phyloP scores from a whole-genome alignment of 2,888 invertebrate genomes.

The Molorchus minor region DNA sequence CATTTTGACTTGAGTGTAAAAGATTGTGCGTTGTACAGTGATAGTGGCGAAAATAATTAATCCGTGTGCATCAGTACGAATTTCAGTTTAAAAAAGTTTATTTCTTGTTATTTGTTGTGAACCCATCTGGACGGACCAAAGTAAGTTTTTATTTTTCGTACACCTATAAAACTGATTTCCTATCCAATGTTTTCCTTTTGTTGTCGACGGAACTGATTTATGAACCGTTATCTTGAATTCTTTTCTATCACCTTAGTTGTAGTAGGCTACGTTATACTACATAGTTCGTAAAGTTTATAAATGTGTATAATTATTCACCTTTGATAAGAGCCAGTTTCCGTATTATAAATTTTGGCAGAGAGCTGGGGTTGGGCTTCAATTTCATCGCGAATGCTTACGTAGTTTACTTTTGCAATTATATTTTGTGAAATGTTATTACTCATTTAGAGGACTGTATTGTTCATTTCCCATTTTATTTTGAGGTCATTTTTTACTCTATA shows the following conservation, averaged over 20 bases:
- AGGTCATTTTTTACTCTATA: constrained; percentile 27
- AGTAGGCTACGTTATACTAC: neutral
- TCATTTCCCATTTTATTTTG: constrained; percentile 10
- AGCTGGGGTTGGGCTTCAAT: constrained; percentile 50
- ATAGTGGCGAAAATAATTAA: constrained; percentile 57
- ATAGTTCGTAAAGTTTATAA: constrained; percentile 10
- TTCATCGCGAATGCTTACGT: constrained; percentile 50
- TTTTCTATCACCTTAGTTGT: constrained; percentile 24
- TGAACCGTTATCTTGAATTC: constrained; percentile 53
- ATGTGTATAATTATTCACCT: constrained; percentile 18
- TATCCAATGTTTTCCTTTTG: constrained; percentile 58
- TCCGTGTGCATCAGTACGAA: constrained; percentile 63
- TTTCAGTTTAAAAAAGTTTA: constrained; percentile 57
- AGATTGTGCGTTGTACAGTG: too few relatives aligned
- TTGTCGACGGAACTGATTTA: constrained; percentile 43
- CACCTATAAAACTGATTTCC: constrained; percentile 37
- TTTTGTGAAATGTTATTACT: constrained; percentile 35
- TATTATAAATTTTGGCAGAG: constrained; percentile 42
- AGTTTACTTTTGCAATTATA: constrained; percentile 42
- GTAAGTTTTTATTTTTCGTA: constrained; percentile 64
- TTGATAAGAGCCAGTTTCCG: constrained; percentile 11
- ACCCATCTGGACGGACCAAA: constrained; percentile 84
- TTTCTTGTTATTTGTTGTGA: constrained; percentile 63
- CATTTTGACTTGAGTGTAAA: constrained; percentile 64
- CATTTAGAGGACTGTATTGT: constrained; percentile 19